phyloP scores from a whole-genome alignment of 2,888 invertebrate genomes.

The Capitulum mitella region DNA sequence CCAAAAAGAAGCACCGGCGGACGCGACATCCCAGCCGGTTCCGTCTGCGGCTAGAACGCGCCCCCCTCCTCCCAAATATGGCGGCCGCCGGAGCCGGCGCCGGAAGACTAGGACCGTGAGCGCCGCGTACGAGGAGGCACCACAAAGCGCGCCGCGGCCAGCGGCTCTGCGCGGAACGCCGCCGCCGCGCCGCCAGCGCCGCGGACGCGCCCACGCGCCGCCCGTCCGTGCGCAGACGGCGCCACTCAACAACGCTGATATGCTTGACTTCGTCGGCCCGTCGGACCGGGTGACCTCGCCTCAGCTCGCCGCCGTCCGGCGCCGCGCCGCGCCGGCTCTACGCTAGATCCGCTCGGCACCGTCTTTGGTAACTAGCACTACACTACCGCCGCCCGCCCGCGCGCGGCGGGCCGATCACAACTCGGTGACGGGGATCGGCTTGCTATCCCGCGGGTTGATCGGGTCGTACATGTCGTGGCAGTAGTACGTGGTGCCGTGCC shows the following conservation, averaged over 20 bases:
- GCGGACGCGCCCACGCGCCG: not conserved
- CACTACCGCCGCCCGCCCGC: not conserved
- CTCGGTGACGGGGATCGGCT: constrained; percentile 22
- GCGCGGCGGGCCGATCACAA: not conserved
- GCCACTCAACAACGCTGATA: not conserved
- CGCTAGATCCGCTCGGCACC: not conserved
- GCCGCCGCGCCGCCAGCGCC: not conserved
- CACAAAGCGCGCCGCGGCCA: not conserved
- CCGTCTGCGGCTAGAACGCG: not conserved
- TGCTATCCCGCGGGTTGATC: not conserved
- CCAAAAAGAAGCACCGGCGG: not conserved
- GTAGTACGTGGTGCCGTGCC: constrained; percentile 18
- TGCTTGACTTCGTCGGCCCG: not conserved
- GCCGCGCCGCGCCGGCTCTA: not conserved
- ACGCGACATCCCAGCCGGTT: not conserved
- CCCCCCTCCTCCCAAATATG: too few relatives aligned
- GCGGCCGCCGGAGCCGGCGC: too few relatives aligned
- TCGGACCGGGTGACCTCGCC: not conserved
- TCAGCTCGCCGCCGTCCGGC: not conserved
- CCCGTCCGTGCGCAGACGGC: not conserved
- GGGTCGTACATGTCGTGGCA: constrained; percentile 17
- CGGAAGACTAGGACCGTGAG: not conserved
- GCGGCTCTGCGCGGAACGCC: not conserved
- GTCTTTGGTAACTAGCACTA: constrained; percentile 18
- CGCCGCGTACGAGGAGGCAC: not conserved